Conservation (phyloP, 1,140 invertebrate genomes). For the Caerostris extrusa region DNA sequence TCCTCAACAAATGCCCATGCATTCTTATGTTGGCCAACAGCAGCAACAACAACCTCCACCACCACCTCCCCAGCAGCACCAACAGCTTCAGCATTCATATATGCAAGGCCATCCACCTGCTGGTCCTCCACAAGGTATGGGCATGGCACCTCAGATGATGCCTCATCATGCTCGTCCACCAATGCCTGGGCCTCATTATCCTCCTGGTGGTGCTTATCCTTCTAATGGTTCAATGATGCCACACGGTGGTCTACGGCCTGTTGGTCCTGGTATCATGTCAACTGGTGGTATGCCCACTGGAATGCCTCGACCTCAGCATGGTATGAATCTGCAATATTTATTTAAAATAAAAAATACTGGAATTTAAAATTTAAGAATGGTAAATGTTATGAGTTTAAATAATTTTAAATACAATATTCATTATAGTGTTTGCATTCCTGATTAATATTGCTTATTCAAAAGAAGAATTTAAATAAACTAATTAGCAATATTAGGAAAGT, state of each 20-base stretch:
- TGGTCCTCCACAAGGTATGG: constrained; percentile 66
- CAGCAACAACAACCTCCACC: constrained; percentile 68
- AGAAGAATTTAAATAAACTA: too few species aligned
- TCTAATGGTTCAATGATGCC: constrained; percentile 72
- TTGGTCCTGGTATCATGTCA: constrained; percentile 65
- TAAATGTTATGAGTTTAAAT: too few species aligned
- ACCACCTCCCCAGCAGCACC: constrained; percentile 76
- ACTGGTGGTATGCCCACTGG: constrained; percentile 58
- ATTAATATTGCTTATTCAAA: too few species aligned
- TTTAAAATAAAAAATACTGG: too few species aligned
- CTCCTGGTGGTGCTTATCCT: constrained; percentile 66
- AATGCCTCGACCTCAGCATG: constrained; percentile 71
- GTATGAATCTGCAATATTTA: background rate
- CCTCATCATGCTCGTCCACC: constrained; percentile 56
- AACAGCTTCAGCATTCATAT: constrained; percentile 55
- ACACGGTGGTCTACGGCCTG: constrained; percentile 59
- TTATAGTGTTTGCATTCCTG: too few species aligned
- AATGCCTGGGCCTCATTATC: constrained; percentile 69
- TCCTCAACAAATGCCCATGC: constrained; percentile 70
- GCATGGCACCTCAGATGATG: constrained; percentile 73
- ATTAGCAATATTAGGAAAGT: too few species aligned
- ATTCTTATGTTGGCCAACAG: constrained; percentile 49
- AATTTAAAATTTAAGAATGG: too few species aligned
- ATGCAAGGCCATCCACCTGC: constrained; percentile 68
- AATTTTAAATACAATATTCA: too few species aligned